phyloP scores from a whole-genome alignment of 2,888 invertebrate genomes.

The Cybosia mesomella region DNA sequence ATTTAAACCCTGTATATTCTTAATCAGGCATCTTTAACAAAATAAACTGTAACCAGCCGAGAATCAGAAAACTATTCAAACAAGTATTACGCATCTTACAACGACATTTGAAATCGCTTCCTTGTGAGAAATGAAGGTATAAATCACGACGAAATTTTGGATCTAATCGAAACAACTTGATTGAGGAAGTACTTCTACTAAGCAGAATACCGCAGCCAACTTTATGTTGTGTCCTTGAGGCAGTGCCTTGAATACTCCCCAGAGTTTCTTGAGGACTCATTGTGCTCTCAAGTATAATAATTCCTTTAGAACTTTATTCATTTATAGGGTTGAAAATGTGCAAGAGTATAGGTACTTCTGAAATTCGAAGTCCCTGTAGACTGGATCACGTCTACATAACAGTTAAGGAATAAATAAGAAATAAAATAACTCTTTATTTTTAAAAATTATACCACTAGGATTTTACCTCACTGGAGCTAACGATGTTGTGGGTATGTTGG shows the following conservation, averaged over 20 bases:
- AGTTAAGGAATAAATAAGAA: no score
- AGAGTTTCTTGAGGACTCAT: constrained; percentile 1
- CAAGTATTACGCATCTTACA: not conserved
- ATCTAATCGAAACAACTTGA: constrained; percentile 2
- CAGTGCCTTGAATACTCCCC: not conserved
- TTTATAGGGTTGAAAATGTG: not conserved
- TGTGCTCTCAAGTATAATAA: constrained; percentile 4
- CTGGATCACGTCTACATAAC: not conserved
- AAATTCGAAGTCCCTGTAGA: not conserved
- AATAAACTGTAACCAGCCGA: not conserved
- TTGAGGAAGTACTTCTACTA: not conserved
- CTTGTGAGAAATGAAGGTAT: not conserved
- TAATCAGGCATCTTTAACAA: not conserved
- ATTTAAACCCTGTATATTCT: not conserved
- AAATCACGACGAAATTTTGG: not conserved
- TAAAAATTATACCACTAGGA: no score
- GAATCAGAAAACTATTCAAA: not conserved
- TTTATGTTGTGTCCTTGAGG: constrained; percentile 13
- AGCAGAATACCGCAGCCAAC: constrained; percentile 9
- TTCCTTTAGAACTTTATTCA: constrained; percentile 1
- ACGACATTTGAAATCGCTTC: not conserved
- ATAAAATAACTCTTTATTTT: no score
- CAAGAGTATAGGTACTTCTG: not conserved
- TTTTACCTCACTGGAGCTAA: no score
- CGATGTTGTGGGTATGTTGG: no score